Conservation (phyloP, 1,140 invertebrate species). For the Zaprionus ornatus region DNA sequence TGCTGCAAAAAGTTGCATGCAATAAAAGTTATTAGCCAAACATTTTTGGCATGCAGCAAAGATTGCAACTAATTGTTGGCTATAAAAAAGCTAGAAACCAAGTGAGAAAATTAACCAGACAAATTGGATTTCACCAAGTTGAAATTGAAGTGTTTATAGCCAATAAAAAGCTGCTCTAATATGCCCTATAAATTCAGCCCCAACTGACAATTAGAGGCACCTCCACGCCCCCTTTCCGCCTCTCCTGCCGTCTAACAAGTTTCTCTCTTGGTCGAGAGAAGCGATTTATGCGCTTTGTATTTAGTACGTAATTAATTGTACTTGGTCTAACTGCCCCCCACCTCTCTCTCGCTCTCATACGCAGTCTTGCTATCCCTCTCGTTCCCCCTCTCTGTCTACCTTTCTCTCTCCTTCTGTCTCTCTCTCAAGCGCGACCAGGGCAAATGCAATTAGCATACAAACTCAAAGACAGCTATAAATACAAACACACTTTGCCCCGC, state of each 20-base stretch:
- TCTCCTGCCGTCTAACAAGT: conserved; percentile 1
- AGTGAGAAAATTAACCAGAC: neutral
- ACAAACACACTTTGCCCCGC: neutral
- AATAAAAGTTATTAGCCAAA: conserved; percentile 49
- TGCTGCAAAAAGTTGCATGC: conserved; percentile 63
- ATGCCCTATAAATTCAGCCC: conserved; percentile 19
- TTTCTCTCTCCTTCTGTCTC: neutral
- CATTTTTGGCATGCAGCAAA: conserved; percentile 28
- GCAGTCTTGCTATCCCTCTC: neutral
- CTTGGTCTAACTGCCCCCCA: conserved; percentile 1
- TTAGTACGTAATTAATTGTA: conserved; percentile 35
- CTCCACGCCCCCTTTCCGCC: neutral
- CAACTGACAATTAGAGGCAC: conserved; percentile 18
- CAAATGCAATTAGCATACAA: conserved; percentile 68
- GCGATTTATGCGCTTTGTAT: conserved; percentile 28
- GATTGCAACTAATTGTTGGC: conserved; percentile 10
- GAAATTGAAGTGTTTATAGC: neutral
- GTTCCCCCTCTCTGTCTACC: neutral
- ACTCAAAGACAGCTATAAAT: conserved; percentile 26
- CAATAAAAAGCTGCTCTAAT: neutral
- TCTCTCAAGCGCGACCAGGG: conserved; percentile 20
- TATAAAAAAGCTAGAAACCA: conserved; percentile 6
- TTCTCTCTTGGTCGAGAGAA: conserved; percentile 1
- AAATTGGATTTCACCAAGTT: conserved; percentile 3
- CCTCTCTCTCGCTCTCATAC: neutral